Base-by-base conservation (phyloP, 2,888 invertebrate species). In the Zygaena filipendulae region DNA sequence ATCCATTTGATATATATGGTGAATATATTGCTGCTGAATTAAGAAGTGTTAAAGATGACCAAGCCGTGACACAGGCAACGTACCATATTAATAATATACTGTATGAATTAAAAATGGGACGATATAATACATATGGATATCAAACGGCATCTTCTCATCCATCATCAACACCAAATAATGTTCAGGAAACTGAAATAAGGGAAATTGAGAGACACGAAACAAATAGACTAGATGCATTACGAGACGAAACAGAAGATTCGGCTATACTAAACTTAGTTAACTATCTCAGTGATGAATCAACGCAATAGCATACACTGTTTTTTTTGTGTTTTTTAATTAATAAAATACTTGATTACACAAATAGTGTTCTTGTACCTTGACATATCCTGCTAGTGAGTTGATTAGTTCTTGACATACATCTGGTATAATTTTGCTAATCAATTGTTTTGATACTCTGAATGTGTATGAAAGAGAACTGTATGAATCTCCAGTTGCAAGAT, bases 51-150 rank as follows among this genome's bases (percentile, higher is more conserved):
- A 40, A 45, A 36, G 38, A 42, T 39, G 40, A 45, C 38, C 38
- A 31, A 38, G 38, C 43, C 34, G 39, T 41, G 35, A 39, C 33
- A 32, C 35, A 40, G 39, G 40, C 43, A 33, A 33, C 41, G 36
- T 41, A 40, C 30, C 36, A 38, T 36, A 43, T 42, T 38, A 43
- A 43, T 43, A 40, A 43, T 39, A 43, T 41, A 39, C 38, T 40
- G 35, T n/a, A n/a, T n/a, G n/a, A n/a, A n/a, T n/a, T n/a, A n/a
- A n/a, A n/a, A n/a, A 43, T 41, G 38, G 40, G 40, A 39, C 39
- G 33, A 39, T 43, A 40, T 41, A 39, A 35, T 39, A 36, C 35
- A 30, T 33, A 37, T 39, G 36, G 33, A 36, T 39, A 35, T 39
- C 33, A 38, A 30, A 34, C 31, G 19, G 27, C 31, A 31, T 31